Evolutionary conservation across 2,888 invertebrate species (phyloP).

Genomic region (Graphium colonna): DNA sequence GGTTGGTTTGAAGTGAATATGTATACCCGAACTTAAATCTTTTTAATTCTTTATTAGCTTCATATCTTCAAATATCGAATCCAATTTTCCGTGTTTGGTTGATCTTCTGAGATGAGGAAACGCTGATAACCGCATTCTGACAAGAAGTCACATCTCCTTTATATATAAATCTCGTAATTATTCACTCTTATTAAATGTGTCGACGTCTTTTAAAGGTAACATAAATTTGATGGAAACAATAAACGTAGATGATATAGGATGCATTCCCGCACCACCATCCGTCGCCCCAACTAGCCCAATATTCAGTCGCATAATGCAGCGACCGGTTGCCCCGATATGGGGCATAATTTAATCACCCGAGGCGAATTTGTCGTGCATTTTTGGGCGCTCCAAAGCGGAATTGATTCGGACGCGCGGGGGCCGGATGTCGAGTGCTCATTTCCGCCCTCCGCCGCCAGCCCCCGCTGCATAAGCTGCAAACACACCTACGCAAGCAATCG

Average conservation of each 20-base stretch:
- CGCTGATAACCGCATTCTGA: no score
- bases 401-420: slow-evolving; percentile 57
- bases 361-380: slow-evolving; percentile 35
- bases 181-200: no score
- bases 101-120: no score
- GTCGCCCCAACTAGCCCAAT: slow-evolving; percentile 1
- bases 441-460: slow-evolving; percentile 35
- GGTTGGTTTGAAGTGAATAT: no score
- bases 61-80: no score
- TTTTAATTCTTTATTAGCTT: no score
- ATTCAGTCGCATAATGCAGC: slow-evolving; percentile 3
- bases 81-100: no score
- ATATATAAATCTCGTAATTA: neutral
- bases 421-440: slow-evolving; percentile 67
- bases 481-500: neutral
- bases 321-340: slow-evolving; percentile 1
- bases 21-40: no score
- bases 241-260: neutral
- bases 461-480: neutral
- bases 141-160: neutral
- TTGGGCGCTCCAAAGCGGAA: slow-evolving; percentile 51
- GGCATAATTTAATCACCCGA: slow-evolving; percentile 23
- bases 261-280: neutral
- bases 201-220: no score
- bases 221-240: no score